phyloP scores from a whole-genome alignment of 2,797 vertebrate species.

The Sorex maritimensis region DNA sequence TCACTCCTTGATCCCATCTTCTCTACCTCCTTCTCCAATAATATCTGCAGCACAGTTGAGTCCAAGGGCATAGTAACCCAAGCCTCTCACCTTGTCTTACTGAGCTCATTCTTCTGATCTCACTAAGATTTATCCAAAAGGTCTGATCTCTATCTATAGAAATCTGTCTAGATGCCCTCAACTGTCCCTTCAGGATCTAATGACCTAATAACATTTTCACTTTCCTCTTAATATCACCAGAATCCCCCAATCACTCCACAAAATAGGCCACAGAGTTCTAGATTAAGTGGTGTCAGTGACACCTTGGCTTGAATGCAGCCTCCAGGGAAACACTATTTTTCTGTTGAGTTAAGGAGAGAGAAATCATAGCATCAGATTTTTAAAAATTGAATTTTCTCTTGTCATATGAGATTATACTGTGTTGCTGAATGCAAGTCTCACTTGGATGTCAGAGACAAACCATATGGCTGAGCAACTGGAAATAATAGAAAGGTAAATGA shows the following conservation, averaged over 20 bases:
- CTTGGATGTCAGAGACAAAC: background rate
- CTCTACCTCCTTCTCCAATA: background rate
- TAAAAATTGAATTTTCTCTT: constrained; percentile 47
- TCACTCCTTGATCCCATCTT: too few species aligned
- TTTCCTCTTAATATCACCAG: background rate
- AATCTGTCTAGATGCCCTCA: too few species aligned
- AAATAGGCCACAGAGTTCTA: background rate
- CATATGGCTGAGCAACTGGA: background rate
- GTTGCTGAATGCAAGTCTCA: background rate
- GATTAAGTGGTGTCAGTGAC: background rate
- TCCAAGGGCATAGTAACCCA: accelerated
- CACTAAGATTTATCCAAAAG: background rate
- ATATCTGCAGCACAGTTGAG: background rate
- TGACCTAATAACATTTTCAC: background rate
- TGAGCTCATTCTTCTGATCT: background rate
- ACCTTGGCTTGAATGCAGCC: background rate
- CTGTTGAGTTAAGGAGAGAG: background rate
- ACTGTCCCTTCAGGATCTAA: background rate
- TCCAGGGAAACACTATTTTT: background rate
- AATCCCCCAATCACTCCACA: background rate
- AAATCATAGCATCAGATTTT: background rate
- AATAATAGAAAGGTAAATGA: constrained; percentile 62
- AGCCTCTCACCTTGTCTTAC: background rate
- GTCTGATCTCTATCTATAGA: background rate
- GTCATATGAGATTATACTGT: background rate